Evolutionary conservation across 2,888 invertebrate species (phyloP), one percentile per base, ranked within the genome.

Genomic region (Orthosia cruda): DNA sequence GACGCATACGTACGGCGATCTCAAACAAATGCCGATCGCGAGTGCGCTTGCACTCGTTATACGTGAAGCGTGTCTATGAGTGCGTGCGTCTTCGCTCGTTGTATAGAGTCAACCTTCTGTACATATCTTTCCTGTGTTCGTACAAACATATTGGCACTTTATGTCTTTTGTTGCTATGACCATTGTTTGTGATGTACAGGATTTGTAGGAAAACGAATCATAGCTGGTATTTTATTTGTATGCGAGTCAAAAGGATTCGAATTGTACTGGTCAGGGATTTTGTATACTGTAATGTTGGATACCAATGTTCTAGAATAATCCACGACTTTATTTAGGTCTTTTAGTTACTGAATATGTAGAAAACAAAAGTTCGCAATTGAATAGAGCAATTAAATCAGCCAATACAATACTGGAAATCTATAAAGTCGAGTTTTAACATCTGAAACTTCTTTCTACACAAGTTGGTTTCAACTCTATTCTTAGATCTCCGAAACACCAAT

Each of bases 71-170:
- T 40, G 1, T 23, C 45, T 32, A 18, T 61, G 9, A 13, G 40
- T 20, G 4, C 18, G 13, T n/a, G 11, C 1, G 9, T 18, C 26
- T 20, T 15, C 1, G 15, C n/a, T 20, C 2, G 5, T 50, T 13
- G 15, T 18, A 18, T 18, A 4, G 9, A 45, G 9, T 16, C n/a
- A 12, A 13, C 7, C 11, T 74, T 58, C 74, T 67, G 72, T 13
- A 13, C 0, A 1, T 45, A 13, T 52, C 16, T 45, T 2, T 32
- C 32, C 13, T 1, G 16, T 45, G 45, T 16, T 49, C 18, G 16
- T 16, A 62, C 23, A 13, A 55, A 71, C 23, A 55, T 81, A 73
- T 71, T 74, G 77, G 59, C 66, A 77, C 59, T 81, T 74, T 74
- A 70, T 45, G 68, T 16, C 15, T 58, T 70, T 73, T 77, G 81